Evolutionary conservation across 2,888 invertebrate species (phyloP).

Genomic region (Eristalinus aeneus): DNA sequence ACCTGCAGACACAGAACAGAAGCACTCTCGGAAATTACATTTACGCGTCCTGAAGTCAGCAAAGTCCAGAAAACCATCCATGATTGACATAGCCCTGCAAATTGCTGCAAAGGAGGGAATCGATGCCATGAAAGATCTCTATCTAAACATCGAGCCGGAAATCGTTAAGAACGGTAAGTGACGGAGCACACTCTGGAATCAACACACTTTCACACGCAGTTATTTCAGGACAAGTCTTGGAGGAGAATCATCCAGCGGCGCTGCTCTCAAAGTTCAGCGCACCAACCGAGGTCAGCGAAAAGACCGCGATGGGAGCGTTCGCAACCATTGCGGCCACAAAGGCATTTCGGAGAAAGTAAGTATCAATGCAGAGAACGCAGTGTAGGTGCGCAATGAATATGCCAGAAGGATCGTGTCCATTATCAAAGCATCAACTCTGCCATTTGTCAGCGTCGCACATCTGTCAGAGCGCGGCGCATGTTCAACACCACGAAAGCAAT

Average conservation of each 20-base stretch:
- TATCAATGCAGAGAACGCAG: constrained; percentile 29
- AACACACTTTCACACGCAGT: background rate
- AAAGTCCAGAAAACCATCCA: constrained; percentile 73
- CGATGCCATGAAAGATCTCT: constrained; percentile 79
- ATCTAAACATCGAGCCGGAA: constrained; percentile 78
- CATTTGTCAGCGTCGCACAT: background rate
- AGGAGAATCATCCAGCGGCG: constrained; percentile 79
- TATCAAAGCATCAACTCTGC: constrained; percentile 5
- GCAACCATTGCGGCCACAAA: constrained; percentile 80
- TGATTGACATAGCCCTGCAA: constrained; percentile 78
- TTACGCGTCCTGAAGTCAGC: constrained; percentile 14
- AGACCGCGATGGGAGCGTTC: constrained; percentile 79
- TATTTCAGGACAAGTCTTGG: constrained; percentile 77
- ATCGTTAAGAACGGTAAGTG: constrained; percentile 78
- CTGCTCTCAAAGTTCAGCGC: constrained; percentile 79
- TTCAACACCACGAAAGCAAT: constrained; percentile 25
- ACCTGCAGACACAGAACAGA: constrained; percentile 11
- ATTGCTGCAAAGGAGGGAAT: constrained; percentile 79
- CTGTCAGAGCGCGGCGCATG: background rate
- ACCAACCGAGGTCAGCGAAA: constrained; percentile 75
- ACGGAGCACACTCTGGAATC: background rate
- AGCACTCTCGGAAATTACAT: constrained; percentile 16
- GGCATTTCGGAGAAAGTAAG: constrained; percentile 80
- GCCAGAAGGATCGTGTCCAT: background rate
- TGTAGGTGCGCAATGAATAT: background rate